Percentiles rank a stretch among this genome's conserved stretches.
phyloP scores from a whole-genome alignment of 2,797 vertebrate genomes.

The Adrianichthys oophorus region DNA sequence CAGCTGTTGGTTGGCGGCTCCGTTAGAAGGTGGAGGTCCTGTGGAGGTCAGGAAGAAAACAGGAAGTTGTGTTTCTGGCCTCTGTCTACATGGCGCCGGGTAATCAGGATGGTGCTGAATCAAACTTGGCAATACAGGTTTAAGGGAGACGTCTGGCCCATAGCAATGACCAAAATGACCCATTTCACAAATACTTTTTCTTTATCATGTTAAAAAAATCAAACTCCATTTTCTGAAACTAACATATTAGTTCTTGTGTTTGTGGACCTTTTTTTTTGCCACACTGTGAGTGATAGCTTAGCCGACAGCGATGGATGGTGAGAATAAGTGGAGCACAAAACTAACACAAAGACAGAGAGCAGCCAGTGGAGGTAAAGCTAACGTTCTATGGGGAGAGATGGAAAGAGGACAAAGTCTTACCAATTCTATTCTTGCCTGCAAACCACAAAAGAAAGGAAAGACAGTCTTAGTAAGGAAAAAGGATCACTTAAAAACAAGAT shows the following conservation, averaged over 20 bases:
- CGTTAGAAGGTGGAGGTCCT: slow-evolving; percentile 85
- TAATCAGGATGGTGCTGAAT: slow-evolving; percentile 2
- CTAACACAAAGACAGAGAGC: slow-evolving; percentile 27
- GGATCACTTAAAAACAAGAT: slow-evolving; percentile 24
- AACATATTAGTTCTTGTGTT: slow-evolving; percentile 23
- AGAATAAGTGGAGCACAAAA: slow-evolving; percentile 47
- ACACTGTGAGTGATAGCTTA: slow-evolving; percentile 47
- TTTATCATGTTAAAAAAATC: no score
- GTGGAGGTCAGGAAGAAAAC: slow-evolving; percentile 11
- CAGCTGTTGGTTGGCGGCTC: slow-evolving; percentile 80
- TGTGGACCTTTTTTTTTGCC: slow-evolving; percentile 22
- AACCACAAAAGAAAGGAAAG: slow-evolving; percentile 66
- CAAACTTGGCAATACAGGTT: slow-evolving; percentile 32
- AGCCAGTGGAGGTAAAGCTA: slow-evolving; percentile 48
- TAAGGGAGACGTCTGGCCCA: neutral
- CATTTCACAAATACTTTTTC: no score
- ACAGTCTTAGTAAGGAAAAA: slow-evolving; percentile 53
- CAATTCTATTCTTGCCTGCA: slow-evolving; percentile 88
- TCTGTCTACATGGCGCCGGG: neutral
- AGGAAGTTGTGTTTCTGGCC: neutral
- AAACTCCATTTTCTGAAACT: no score
- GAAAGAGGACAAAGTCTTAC: slow-evolving; percentile 75
- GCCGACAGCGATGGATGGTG: slow-evolving; percentile 59
- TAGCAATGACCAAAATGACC: neutral
- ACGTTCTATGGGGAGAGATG: slow-evolving; percentile 38